These are phyloP conservation scores for Drosophila hamatofila DNA, from an alignment of 2,888 invertebrate genomes.

Conservation along the genomic window DNA sequence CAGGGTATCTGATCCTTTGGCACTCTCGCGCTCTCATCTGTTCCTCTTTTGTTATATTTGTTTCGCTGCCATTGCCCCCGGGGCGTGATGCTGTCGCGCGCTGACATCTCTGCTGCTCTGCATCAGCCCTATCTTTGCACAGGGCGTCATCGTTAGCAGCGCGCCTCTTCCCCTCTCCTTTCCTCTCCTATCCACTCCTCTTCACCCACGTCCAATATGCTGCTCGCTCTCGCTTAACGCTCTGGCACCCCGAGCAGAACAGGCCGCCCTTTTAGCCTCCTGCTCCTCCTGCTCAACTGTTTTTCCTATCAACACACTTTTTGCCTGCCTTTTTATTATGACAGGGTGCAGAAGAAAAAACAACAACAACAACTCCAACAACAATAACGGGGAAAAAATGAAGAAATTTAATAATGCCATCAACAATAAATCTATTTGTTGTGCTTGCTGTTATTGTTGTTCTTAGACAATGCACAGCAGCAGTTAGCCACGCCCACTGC, in stretches of 20 bases:
- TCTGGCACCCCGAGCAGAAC: slow-evolving; percentile 46
- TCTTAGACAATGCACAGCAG: slow-evolving; percentile 55
- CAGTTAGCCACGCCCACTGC: slow-evolving; percentile 11
- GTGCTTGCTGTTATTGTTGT: slow-evolving; percentile 52
- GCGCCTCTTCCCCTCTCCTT: neutral
- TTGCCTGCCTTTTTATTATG: slow-evolving; percentile 65
- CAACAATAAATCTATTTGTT: slow-evolving; percentile 81
- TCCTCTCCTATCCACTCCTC: neutral
- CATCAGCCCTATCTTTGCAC: slow-evolving; percentile 27
- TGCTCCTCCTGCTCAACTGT: slow-evolving; percentile 5
- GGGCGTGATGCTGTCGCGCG: slow-evolving; percentile 72
- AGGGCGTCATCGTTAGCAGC: slow-evolving; percentile 50
- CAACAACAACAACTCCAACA: slow-evolving; percentile 13
- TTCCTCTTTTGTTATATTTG: slow-evolving; percentile 21
- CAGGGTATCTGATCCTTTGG: slow-evolving; percentile 15
- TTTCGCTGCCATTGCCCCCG: slow-evolving; percentile 44
- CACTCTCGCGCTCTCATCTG: neutral
- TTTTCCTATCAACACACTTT: slow-evolving; percentile 50
- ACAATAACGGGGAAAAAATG: slow-evolving; percentile 19
- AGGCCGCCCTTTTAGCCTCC: neutral
- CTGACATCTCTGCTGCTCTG: slow-evolving; percentile 52
- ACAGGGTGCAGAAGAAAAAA: slow-evolving; percentile 40
- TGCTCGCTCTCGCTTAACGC: slow-evolving; percentile 50
- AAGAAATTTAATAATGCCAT: slow-evolving; percentile 80
- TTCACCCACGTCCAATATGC: slow-evolving; percentile 38